Evolutionary conservation across 2,888 invertebrate species (phyloP), one percentile per base, ranked within the genome.

Genomic region (Acleris literana): DNA sequence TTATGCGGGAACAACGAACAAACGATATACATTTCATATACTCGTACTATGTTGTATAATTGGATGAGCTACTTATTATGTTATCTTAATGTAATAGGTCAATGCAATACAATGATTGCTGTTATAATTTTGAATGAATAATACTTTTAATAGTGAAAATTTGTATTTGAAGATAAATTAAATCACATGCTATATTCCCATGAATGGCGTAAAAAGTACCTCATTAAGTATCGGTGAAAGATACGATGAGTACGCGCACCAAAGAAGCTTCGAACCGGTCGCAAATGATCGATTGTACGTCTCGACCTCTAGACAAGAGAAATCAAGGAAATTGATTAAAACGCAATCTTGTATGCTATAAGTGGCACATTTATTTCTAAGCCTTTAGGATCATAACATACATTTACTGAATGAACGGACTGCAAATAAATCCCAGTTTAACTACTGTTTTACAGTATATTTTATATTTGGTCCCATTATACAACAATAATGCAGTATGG

Each of bases 41-140:
- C 39, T 33, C 11, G 11, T 11, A 11, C 13, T 5, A n/a, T 46
- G n/a, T 55, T 55, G 22, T 64, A 64, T 64, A 54, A 59, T 65
- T 65, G 60, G 51, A 39, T 43, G 43, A 16, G n/a, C 59, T 56
- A 61, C 44, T 61, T 60, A 51, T 39, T 46, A 60, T 29, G 55
- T 61, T 65, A 65, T 61, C 65, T 56, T 1, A 55, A 46, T 55
- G 59, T 65, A 55, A 55, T 61, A 20, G 65, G 65, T 56, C 65
- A 56, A 56, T 65, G 52, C 46, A 58, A 22, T 53, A 64, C 16
- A 46, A 22, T 33, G 13, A 43, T 48, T 11, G 22, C 6, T 20
- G 33, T 11, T 39, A 39, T 39, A 39, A 39, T 39, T 39, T 39
- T 39, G 33, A 39, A 11, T 13, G 29, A 39, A 11, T 13, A 9